Base-by-base conservation (phyloP, 2,113 vertebrate species). In the Tonatia bakeri region DNA sequence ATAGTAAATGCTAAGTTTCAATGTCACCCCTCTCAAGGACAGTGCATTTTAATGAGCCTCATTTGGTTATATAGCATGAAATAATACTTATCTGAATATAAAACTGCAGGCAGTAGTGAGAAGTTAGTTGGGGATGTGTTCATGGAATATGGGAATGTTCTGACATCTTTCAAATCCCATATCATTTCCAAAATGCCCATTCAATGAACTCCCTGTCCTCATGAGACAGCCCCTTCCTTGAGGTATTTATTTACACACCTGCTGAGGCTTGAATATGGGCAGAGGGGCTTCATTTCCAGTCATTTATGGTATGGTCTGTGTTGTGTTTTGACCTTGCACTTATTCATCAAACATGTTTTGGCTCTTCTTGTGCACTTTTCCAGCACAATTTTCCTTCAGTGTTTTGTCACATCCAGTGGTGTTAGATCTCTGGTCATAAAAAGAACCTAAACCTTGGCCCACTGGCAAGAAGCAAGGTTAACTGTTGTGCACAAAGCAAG, bases 381-480 rank as follows among this genome's bases (percentile, higher is more conserved):
- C 40, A 77, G 19, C 4, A 22, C 11, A n/a, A 5, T 77, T 87
- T 86, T 89, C 8, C 3, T 28, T n/a, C 15, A 56, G 31, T 69
- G 47, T 40, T 82, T 80, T 69, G 50, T 59, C 20, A 36, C 2
- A 89, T 20, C 33, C 15, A 0, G 7, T 31, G 24, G n/a, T 54
- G 50, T 24, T 24, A 85, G 28, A 26, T 47, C 40, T 88, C 65
- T 86, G 52, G 82, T 24, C 26, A 4, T 67, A 69, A 70, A 50
- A 79, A 89, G 61, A 1, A 31, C 28, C 45, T 12, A 64, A 77
- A 45, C 17, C 61, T 31, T 65, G 65, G 33, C 10, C 56, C 64
- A 10, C 4, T 38, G 47, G 43, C 52, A 95, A 96, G 56, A 56
- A 77, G 87, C 94, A 98, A 94, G 95, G 95, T 97, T 98, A 97